Evolutionary conservation across 35 echinoderm and acorn worm genomes (phyloP).

Genomic region (Diadema setosum): DNA sequence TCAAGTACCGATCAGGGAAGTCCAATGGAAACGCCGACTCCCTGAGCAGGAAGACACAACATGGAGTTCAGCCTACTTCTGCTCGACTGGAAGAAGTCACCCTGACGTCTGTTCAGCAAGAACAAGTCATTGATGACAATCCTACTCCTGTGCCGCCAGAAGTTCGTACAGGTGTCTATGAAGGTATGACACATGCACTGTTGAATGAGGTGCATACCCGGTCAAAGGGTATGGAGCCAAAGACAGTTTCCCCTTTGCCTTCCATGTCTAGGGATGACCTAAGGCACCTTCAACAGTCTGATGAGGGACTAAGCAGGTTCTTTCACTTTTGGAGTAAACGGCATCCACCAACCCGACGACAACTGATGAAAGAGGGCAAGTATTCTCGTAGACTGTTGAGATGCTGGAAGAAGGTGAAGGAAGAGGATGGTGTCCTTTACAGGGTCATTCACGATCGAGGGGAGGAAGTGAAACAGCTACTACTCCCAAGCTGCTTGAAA

Average conservation of each 20-base stretch:
- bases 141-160: background rate
- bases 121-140: background rate
- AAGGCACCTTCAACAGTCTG: background rate
- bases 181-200: background rate
- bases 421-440: constrained; percentile 31
- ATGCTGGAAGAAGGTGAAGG: background rate
- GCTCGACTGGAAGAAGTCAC: background rate
- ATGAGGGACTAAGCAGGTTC: background rate
- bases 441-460: background rate
- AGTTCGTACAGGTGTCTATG: background rate
- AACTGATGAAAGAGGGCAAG: background rate
- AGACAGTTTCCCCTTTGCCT: background rate
- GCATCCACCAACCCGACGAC: background rate
- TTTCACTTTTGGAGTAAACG: background rate
- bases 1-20: constrained; percentile 48
- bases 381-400: background rate
- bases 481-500: constrained; percentile 14
- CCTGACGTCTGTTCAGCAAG: background rate
- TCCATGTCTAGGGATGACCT: background rate
- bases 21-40: constrained; percentile 50
- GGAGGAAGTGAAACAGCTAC: constrained; percentile 18
- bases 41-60: background rate
- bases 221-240: background rate
- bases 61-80: background rate
- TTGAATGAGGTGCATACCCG: background rate